phyloP scores from a whole-genome alignment of 1,140 invertebrate species.

The Trichomalopsis sarcophagae region DNA sequence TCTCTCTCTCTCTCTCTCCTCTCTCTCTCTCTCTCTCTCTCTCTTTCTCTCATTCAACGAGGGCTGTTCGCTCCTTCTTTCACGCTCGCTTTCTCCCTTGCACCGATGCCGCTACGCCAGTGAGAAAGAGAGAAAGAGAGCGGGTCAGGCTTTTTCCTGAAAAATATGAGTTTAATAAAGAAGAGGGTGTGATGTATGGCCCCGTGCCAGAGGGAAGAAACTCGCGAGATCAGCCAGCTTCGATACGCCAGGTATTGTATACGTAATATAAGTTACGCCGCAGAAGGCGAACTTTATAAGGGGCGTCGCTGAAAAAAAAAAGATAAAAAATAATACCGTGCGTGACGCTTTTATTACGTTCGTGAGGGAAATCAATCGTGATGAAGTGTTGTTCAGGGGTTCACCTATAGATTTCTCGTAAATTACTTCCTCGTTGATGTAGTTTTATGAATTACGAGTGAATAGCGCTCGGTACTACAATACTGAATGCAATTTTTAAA shows the following conservation, averaged over 20 bases:
- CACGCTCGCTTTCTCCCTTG: not conserved
- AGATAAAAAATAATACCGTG: conserved; percentile 42
- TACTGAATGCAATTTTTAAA: no score
- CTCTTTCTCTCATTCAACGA: not conserved
- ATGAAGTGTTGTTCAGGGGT: conserved; percentile 16
- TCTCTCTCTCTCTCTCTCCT: not conserved
- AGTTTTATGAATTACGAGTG: not conserved
- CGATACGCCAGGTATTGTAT: conserved; percentile 69
- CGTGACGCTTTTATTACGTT: conserved; percentile 52
- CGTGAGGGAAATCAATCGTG: conserved; percentile 49
- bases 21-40: not conserved
- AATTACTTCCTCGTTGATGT: not conserved
- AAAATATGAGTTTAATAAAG: conserved; percentile 75
- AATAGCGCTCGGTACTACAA: no score
- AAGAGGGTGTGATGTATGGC: conserved; percentile 70
- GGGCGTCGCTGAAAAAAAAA: conserved; percentile 15
- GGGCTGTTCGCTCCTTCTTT: not conserved
- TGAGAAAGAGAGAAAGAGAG: conserved; percentile 33
- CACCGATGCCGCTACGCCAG: no score
- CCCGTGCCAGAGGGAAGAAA: conserved; percentile 60
- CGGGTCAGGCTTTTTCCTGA: conserved; percentile 61
- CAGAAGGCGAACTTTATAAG: conserved; percentile 50
- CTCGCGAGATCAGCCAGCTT: conserved; percentile 66
- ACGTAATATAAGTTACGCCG: conserved; percentile 49
- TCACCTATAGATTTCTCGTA: conserved; percentile 42